Percentiles rank a stretch among this genome's conserved stretches.
phyloP scores from a whole-genome alignment of 2,888 invertebrate genomes.

The Schrankia costaestrigalis region DNA sequence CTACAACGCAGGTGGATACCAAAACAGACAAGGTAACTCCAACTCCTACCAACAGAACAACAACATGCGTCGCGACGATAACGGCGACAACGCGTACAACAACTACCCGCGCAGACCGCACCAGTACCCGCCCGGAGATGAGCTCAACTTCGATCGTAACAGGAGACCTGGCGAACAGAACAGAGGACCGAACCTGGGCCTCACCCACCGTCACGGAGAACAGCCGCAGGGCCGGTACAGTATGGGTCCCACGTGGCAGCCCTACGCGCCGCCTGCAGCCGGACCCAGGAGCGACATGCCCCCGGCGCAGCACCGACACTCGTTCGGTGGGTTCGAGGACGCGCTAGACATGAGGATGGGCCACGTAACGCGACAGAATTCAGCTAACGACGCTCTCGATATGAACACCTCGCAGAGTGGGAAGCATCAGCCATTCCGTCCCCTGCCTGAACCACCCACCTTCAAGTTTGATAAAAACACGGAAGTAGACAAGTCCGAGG shows the following conservation, averaged over 20 bases:
- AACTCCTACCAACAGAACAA: slow-evolving; percentile 29
- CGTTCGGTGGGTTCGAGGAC: slow-evolving; percentile 58
- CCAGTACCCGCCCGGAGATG: slow-evolving; percentile 40
- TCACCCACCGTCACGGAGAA: slow-evolving; percentile 21
- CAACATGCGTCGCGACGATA: slow-evolving; percentile 43
- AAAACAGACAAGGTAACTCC: slow-evolving; percentile 31
- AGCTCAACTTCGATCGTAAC: slow-evolving; percentile 37
- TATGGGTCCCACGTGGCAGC: slow-evolving; percentile 40
- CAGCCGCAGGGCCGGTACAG: slow-evolving; percentile 25
- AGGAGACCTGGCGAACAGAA: slow-evolving; percentile 24
- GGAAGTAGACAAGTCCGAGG: slow-evolving; percentile 67
- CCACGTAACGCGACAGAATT: slow-evolving; percentile 28
- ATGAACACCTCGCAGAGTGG: slow-evolving; percentile 8
- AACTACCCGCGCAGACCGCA: slow-evolving; percentile 50
- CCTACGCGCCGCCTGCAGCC: slow-evolving; percentile 33
- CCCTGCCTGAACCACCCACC: slow-evolving; percentile 59
- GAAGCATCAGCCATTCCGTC: slow-evolving; percentile 31
- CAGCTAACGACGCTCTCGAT: slow-evolving; percentile 16
- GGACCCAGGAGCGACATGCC: slow-evolving; percentile 25
- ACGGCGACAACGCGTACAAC: slow-evolving; percentile 38
- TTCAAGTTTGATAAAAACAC: slow-evolving; percentile 53
- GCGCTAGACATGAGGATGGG: slow-evolving; percentile 64
- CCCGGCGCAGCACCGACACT: slow-evolving; percentile 38
- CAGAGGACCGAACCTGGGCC: slow-evolving; percentile 12
- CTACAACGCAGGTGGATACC: slow-evolving; percentile 47